phyloP scores from a whole-genome alignment of 2,888 invertebrate genomes.

The Scaptomyza tumidula region DNA sequence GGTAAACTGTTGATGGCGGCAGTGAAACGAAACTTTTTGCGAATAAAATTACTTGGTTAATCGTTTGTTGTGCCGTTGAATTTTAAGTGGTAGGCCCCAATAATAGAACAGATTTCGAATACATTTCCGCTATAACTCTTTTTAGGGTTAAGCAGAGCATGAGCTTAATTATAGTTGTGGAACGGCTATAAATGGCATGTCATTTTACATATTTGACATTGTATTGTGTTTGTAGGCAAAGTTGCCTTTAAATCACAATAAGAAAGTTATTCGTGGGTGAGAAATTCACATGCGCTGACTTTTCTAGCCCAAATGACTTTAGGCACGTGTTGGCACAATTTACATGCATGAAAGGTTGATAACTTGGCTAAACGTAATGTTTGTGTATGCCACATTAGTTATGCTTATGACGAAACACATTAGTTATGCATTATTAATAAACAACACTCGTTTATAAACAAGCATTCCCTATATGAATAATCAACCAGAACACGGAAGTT shows the following conservation, averaged over 20 bases:
- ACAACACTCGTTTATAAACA: neutral
- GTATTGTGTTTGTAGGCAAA: constrained; percentile 27
- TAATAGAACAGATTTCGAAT: constrained; percentile 50
- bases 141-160: constrained; percentile 2
- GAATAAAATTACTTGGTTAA: constrained; percentile 52
- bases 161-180: constrained; percentile 16
- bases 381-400: constrained; percentile 3
- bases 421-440: constrained; percentile 5
- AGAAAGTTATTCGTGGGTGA: constrained; percentile 1
- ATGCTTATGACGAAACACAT: constrained; percentile 17
- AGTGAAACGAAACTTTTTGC: constrained; percentile 24
- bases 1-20: constrained; percentile 3
- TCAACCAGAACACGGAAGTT: neutral
- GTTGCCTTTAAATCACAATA: constrained; percentile 14
- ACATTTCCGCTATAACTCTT: constrained; percentile 41
- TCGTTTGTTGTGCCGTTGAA: constrained; percentile 59
- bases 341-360: neutral
- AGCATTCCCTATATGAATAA: neutral
- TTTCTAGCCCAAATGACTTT: constrained; percentile 18
- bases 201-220: constrained; percentile 44
- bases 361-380: constrained; percentile 6
- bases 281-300: constrained; percentile 43
- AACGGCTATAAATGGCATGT: constrained; percentile 54
- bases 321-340: constrained; percentile 50
- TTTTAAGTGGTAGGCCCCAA: constrained; percentile 59